A percentile compares a stretch with the other conserved stretches of the same genome.
Conservation (phyloP, 2,797 vertebrate genomes). For the Pelochelys cantorii region DNA sequence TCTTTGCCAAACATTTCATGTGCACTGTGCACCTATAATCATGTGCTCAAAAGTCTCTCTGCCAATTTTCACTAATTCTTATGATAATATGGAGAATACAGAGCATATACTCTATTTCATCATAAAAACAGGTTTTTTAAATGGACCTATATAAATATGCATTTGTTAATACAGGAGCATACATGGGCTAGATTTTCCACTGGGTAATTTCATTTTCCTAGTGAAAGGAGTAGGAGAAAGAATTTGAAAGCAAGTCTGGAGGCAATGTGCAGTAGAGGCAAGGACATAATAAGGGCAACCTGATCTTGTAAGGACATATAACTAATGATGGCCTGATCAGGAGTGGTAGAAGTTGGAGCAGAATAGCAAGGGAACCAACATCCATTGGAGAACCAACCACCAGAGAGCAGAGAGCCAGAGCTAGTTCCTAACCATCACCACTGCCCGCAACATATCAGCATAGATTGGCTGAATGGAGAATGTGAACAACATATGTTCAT, state of each 20-base stretch:
- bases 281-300: background rate
- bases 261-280: background rate
- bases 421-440: background rate
- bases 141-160: slow-evolving; percentile 4
- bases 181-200: background rate
- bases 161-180: slow-evolving; percentile 13
- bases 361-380: background rate
- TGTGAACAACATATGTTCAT: background rate
- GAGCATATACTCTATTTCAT: background rate
- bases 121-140: slow-evolving; percentile 17
- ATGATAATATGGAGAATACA: background rate
- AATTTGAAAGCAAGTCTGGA: background rate
- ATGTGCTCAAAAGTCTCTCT: background rate
- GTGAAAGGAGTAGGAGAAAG: background rate
- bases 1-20: background rate
- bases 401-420: background rate
- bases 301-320: background rate
- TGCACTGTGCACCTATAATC: background rate
- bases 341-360: background rate
- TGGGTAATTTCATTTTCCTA: background rate
- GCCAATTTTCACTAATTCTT: background rate
- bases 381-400: background rate
- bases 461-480: background rate
- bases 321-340: background rate
- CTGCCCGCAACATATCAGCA: background rate